phyloP scores from a whole-genome alignment of 2,888 invertebrate species.

The Drosophila mercatorum region DNA sequence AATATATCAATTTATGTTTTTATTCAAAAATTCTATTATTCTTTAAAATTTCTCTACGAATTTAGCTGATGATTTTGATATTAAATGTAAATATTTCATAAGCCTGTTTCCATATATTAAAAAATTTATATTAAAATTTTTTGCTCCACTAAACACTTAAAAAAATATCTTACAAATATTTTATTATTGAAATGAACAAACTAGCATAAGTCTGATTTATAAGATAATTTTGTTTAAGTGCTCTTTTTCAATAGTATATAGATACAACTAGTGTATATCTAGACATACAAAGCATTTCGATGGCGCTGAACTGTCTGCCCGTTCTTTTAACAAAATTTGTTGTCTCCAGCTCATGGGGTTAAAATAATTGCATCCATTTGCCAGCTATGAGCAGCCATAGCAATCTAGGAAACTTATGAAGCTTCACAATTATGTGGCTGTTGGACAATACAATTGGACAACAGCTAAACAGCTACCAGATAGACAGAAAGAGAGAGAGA shows the following conservation, averaged over 20 bases:
- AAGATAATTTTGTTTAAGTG: too few species aligned
- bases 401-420: conserved; percentile 26
- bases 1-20: too few species aligned
- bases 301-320: neutral
- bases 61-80: too few species aligned
- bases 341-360: neutral
- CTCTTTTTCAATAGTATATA: neutral
- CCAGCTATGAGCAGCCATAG: conserved; percentile 24
- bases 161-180: too few species aligned
- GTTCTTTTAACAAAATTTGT: neutral
- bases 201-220: too few species aligned
- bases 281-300: neutral
- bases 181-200: too few species aligned
- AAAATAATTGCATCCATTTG: conserved; percentile 34
- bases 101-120: too few species aligned
- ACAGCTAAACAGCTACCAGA: neutral
- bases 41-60: too few species aligned
- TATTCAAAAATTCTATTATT: too few species aligned
- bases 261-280: neutral
- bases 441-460: conserved; percentile 22
- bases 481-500: neutral
- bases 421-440: conserved; percentile 56
- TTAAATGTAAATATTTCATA: too few species aligned
- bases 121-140: too few species aligned
- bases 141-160: too few species aligned